phyloP scores from a whole-genome alignment of 2,797 vertebrate species.

The Phaenicophaeus curvirostris region DNA sequence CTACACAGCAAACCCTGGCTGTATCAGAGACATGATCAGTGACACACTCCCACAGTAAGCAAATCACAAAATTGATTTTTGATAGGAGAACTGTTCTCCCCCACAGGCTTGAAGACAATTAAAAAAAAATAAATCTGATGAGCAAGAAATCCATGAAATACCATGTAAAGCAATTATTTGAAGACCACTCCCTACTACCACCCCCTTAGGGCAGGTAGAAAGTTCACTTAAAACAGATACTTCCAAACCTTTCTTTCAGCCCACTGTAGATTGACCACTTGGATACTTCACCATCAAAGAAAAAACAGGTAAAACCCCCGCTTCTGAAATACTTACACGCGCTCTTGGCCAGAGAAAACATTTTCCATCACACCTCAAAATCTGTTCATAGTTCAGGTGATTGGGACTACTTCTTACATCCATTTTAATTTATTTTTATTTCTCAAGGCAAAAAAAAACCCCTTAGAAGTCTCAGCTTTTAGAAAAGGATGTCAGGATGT shows the following conservation, averaged over 20 bases:
- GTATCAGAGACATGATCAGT: background rate
- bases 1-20: rapidly evolving
- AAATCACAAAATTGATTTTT: background rate
- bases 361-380: background rate
- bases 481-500: background rate
- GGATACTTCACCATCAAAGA: background rate
- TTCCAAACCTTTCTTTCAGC: background rate
- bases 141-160: background rate
- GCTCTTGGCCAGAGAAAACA: background rate
- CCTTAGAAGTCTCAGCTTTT: background rate
- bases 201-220: background rate
- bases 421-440: background rate
- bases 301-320: background rate
- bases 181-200: background rate
- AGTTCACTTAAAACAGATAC: background rate
- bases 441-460: too few relatives aligned
- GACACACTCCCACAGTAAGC: background rate
- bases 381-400: background rate
- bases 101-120: background rate
- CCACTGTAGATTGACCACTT: background rate
- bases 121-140: background rate
- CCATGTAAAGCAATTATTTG: background rate
- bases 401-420: background rate
- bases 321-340: background rate
- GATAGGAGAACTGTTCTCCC: background rate